Evolutionary conservation across 2,113 vertebrate genomes (phyloP).

Genomic region (Diphyllodes magnificus): DNA sequence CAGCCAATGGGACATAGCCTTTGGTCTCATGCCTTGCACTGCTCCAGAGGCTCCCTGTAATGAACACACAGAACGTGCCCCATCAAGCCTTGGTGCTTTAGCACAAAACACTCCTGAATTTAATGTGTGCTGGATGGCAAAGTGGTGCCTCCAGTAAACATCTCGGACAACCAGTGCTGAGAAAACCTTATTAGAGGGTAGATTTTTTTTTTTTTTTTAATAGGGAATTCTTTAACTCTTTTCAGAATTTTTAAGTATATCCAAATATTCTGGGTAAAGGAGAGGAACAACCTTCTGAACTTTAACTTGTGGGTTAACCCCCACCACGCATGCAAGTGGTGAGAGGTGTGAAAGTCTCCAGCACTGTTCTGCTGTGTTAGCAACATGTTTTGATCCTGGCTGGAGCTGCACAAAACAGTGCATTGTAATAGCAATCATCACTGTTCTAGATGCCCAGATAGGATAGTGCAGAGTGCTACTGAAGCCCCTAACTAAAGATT

Average conservation of each 20-base stretch:
- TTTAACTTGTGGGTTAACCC: neutral
- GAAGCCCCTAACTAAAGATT: constrained; percentile 19
- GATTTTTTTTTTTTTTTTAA: neutral
- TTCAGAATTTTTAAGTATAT: neutral
- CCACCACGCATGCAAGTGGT: accelerated
- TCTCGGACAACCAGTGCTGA: neutral
- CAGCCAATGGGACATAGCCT: constrained; percentile 24
- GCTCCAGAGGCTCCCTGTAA: constrained; percentile 15
- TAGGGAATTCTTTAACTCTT: neutral
- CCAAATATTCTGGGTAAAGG: neutral
- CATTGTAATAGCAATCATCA: neutral
- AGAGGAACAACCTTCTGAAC: neutral
- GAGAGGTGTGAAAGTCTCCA: neutral
- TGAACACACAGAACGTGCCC: constrained; percentile 34
- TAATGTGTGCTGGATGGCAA: neutral
- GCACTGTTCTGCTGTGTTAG: neutral
- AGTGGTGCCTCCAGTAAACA: neutral
- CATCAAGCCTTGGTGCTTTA: constrained; percentile 4
- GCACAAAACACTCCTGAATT: neutral
- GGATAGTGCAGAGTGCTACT: neutral
- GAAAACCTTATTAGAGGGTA: neutral
- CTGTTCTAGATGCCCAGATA: neutral
- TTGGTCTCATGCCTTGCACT: constrained; percentile 29
- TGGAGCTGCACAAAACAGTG: neutral
- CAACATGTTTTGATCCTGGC: neutral